phyloP scores from a whole-genome alignment of 2,797 vertebrate species.

The Acrocephalus scirpaceus region DNA sequence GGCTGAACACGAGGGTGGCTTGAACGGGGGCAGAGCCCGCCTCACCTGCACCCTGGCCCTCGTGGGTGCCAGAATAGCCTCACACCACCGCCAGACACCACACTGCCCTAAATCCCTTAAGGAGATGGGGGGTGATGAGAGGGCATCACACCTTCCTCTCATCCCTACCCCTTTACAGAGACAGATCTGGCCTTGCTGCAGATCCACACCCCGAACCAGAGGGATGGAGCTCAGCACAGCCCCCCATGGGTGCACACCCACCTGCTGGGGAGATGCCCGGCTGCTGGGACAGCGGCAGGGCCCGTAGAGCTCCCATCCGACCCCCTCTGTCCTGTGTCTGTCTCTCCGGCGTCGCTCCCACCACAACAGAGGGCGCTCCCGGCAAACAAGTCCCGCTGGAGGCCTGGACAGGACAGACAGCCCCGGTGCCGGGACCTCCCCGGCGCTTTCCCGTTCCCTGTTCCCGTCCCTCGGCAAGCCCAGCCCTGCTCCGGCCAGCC shows the following conservation, averaged over 20 bases:
- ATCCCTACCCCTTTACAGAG: background rate
- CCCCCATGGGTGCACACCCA: rapidly evolving
- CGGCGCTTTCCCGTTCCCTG: background rate
- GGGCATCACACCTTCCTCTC: rapidly evolving
- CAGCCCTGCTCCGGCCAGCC: background rate
- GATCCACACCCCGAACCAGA: background rate
- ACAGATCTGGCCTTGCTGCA: background rate
- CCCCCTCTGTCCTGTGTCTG: rapidly evolving
- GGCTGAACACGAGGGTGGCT: rapidly evolving
- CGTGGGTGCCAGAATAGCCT: background rate
- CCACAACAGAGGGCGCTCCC: background rate
- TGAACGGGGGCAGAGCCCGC: background rate
- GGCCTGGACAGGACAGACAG: background rate
- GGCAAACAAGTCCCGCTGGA: background rate
- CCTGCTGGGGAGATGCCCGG: background rate
- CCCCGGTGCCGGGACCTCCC: background rate
- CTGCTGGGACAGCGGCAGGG: background rate
- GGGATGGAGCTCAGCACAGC: background rate
- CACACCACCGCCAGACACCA: rapidly evolving
- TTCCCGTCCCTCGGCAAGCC: background rate
- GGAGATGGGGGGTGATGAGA: background rate
- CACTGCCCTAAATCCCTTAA: background rate
- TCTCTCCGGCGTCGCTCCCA: background rate
- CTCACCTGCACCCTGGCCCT: rapidly evolving
- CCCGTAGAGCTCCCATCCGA: rapidly evolving